A percentile compares a stretch with the other conserved stretches of the same genome.
Conservation (phyloP, 2,113 vertebrate genomes). For the Seriola quinqueradiata region DNA sequence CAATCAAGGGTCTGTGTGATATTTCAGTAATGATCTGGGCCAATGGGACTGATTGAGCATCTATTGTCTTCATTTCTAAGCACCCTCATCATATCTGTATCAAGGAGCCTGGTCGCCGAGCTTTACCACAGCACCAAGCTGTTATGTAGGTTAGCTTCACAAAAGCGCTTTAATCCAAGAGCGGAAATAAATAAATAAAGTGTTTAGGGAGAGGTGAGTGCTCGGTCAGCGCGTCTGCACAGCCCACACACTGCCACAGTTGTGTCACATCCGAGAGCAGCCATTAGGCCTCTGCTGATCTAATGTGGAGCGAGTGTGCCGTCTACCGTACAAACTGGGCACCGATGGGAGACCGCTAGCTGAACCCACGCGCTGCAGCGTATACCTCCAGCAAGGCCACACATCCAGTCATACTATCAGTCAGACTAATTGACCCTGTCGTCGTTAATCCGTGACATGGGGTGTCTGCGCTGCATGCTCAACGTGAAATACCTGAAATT, state of each 20-base stretch:
- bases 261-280: constrained; percentile 69
- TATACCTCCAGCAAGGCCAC: neutral
- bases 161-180: constrained; percentile 70
- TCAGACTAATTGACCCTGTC: constrained; percentile 42
- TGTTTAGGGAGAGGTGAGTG: constrained; percentile 81
- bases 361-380: constrained; percentile 10
- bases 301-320: constrained; percentile 82
- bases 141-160: constrained; percentile 81
- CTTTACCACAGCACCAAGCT: constrained; percentile 54
- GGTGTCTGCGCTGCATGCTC: neutral
- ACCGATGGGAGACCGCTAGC: constrained; percentile 38
- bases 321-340: constrained; percentile 74
- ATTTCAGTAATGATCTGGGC: constrained; percentile 77
- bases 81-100: constrained; percentile 70
- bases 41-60: constrained; percentile 48
- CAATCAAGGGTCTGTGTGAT: constrained; percentile 71
- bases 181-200: constrained; percentile 78
- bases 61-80: constrained; percentile 67
- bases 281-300: constrained; percentile 61
- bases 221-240: constrained; percentile 82
- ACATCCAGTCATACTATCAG: constrained; percentile 15
- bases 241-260: constrained; percentile 48
- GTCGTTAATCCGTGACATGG: neutral
- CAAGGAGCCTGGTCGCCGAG: constrained; percentile 30
- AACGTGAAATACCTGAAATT: neutral